A percentile compares a stretch with the other conserved stretches of the same genome.
These are phyloP conservation scores for Deilephila porcellus DNA, from an alignment of 2,888 invertebrate species.

Conservation along the genomic window DNA sequence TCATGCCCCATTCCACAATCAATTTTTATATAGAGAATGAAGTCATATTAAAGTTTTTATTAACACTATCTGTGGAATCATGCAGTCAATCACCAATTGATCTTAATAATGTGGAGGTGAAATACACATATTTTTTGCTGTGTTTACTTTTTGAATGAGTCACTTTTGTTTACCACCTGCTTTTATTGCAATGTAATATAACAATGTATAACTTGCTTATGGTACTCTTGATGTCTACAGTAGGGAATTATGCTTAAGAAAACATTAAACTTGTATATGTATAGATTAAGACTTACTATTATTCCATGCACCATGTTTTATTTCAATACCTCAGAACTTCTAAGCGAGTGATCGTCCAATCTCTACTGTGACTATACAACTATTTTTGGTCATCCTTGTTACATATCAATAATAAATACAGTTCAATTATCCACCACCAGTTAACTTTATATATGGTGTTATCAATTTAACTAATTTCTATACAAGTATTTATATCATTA, in stretches of 20 bases:
- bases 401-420: background rate
- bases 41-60: slow-evolving; percentile 13
- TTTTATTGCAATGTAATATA: slow-evolving; percentile 1
- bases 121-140: background rate
- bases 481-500: background rate
- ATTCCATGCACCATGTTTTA: too few species aligned
- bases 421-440: background rate
- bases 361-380: too few species aligned
- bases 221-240: too few species aligned
- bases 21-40: background rate
- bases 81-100: background rate
- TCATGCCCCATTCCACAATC: background rate
- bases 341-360: too few species aligned
- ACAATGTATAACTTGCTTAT: background rate
- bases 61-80: background rate
- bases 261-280: too few species aligned
- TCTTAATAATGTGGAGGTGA: background rate
- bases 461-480: background rate
- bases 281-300: too few species aligned
- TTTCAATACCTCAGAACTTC: too few species aligned
- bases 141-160: background rate
- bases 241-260: too few species aligned
- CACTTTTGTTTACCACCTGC: background rate
- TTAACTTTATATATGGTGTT: background rate
- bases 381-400: background rate